phyloP scores from a whole-genome alignment of 2,113 vertebrate species.

The Microtus richardsoni region DNA sequence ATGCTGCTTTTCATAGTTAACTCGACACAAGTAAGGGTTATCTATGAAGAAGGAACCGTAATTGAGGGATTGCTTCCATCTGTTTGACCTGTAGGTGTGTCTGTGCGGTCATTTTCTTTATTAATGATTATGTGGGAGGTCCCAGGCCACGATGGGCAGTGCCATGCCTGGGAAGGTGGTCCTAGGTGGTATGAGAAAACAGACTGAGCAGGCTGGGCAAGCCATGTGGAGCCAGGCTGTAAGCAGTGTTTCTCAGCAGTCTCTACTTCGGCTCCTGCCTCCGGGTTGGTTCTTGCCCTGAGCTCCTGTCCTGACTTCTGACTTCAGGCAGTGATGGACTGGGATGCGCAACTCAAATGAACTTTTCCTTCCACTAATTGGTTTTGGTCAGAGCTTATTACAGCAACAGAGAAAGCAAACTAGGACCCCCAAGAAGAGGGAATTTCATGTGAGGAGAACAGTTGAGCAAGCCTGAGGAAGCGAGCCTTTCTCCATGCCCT shows the following conservation, averaged over 20 bases:
- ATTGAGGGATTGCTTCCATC: not conserved
- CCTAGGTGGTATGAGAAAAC: not conserved
- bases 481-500: not conserved
- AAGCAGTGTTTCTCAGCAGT: not conserved
- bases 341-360: not conserved
- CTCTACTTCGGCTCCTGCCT: not conserved
- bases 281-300: not conserved
- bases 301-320: not conserved
- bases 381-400: not conserved
- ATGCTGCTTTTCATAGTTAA: not conserved
- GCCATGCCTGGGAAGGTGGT: not conserved
- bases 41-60: not conserved
- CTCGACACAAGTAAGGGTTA: not conserved
- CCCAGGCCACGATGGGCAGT: not conserved
- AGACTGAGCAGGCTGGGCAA: not conserved
- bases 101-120: not conserved
- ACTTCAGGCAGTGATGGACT: not conserved
- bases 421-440: not conserved
- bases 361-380: not conserved
- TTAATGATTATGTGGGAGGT: not conserved
- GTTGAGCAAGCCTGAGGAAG: not conserved
- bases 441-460: not conserved
- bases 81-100: not conserved
- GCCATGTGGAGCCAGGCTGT: not conserved
- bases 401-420: not conserved